Conservation (phyloP, 2,113 vertebrate species). For the Ctenomys sociabilis region DNA sequence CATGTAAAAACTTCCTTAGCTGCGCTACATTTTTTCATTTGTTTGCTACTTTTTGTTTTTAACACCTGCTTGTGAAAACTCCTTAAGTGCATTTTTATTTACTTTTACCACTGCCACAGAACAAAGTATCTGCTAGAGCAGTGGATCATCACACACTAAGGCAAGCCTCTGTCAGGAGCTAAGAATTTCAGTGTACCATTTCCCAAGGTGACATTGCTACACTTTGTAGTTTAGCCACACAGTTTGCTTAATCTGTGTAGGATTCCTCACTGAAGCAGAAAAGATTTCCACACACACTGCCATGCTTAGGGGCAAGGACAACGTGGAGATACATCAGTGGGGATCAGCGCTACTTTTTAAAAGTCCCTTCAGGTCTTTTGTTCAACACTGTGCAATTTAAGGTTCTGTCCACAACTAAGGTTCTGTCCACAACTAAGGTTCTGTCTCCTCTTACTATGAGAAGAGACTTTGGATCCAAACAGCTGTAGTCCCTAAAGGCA, state of each 20-base stretch:
- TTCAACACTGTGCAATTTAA: constrained; percentile 73
- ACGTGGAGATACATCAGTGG: constrained; percentile 79
- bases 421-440: constrained; percentile 82
- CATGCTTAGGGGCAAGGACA: constrained; percentile 68
- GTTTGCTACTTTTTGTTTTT: constrained; percentile 84
- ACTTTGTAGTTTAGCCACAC: constrained; percentile 83
- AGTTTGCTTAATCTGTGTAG: constrained; percentile 65
- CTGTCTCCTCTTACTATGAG: constrained; percentile 72
- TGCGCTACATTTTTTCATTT: constrained; percentile 81
- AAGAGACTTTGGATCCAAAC: constrained; percentile 74
- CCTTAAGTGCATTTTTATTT: constrained; percentile 83
- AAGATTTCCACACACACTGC: constrained; percentile 79
- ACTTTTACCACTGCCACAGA: constrained; percentile 86
- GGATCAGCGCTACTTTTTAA: constrained; percentile 91
- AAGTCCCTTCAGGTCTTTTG: constrained; percentile 75
- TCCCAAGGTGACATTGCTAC: constrained; percentile 84
- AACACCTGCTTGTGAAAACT: constrained; percentile 92
- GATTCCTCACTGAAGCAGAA: constrained; percentile 78
- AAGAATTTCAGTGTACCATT: constrained; percentile 83
- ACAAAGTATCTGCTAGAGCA: constrained; percentile 81
- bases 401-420: constrained; percentile 80
- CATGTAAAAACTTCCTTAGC: constrained; percentile 94
- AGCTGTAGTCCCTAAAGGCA: constrained; percentile 66
- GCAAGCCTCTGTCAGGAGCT: constrained; percentile 73
- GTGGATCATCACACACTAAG: constrained; percentile 77